Base-by-base conservation (phyloP, 1,140 invertebrate genomes). In the Drosophila willistoni region DNA sequence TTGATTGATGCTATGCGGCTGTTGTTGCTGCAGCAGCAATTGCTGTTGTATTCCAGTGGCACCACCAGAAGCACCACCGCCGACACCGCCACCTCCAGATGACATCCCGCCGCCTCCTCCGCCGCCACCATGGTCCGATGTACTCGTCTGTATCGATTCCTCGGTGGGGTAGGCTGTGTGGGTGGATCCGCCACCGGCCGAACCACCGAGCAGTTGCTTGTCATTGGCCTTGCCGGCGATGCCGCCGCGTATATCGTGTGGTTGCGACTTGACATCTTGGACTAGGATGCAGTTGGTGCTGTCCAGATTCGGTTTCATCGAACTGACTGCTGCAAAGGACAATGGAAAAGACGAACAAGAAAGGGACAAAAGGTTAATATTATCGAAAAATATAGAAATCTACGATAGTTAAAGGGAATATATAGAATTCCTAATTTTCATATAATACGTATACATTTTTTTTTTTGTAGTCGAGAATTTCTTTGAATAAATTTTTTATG, bases 241-340 rank as follows among this genome's bases (percentile, higher is more conserved):
- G 6, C 82, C 79, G 91, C 95, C 95, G 91, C 96, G 95, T 34
- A 91, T 47, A 92, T 96, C 96, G 87, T 97, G 95, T 72, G 96
- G 96, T 73, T 97, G 96, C 81, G 96, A 96, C 93, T 97, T 97
- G 66, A 97, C 96, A 93, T 97, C 97, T 94, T 97, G 96, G 80
- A 97, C 96, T 91, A 97, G 93, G 91, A 97, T 97, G 93, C 97
- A 97, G 93, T 97, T 97, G 82, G 96, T 94, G 92, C 95, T 95
- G 93, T 97, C 96, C 93, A 96, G 95, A 92, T 95, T 95, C 90
- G 95, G 94, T 93, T 96, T 95, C 95, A 97, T 96, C 87, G 96
- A 96, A 93, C 95, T 97, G 92, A 97, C 95, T 91, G 96, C 96
- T 97, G 95, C 63, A 95, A 96, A 84, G 12, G 61, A 14, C 65